Evolutionary conservation across 2,797 vertebrate genomes (phyloP), one percentile per base, ranked within the genome.

Genomic region (Poecilia picta): DNA sequence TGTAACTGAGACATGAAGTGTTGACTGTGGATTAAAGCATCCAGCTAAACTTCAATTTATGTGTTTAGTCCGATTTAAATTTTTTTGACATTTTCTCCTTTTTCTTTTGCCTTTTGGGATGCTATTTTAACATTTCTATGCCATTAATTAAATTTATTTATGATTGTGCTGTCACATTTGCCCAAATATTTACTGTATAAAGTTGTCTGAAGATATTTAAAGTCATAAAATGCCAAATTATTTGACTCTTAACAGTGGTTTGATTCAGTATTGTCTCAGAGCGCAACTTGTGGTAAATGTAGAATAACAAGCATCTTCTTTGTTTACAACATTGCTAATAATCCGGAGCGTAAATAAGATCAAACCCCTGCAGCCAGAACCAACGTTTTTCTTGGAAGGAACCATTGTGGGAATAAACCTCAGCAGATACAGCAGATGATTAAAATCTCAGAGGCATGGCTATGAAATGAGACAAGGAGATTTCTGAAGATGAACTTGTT

Each of bases 401-500:
- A 36, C 71, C 31, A 5, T n/a, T 36, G 20, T 10, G 4, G 47
- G 59, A 66, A 33, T 47, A 76, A 66, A 49, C 25, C 43, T 23
- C 31, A 36, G 20, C 0, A 64, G 23, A 33, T 70, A 68, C 2
- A 62, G 28, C 46, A 72, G 45, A 51, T 33, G 31, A 59, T 77
- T 53, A 45, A 76, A 74, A 51, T 8, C 28, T 15, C 7, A 16
- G 45, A 20, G 15, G 46, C 15, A 8, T 64, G 16, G 15, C 18
- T 82, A 46, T 73, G 1, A 23, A 76, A 57, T 66, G 2, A 46
- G 31, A 71, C 25, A 3, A 3, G 45, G 4, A 23, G 46, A 76
- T 76, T 49, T 68, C 59, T 76, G 12, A 68, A 68, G 46, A 51
- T 64, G 1, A 46, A 36, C 28, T 41, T 77, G 80, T 39, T 68